Evolutionary conservation across 2,888 invertebrate species (phyloP).

Genomic region (Hetaerina titia): DNA sequence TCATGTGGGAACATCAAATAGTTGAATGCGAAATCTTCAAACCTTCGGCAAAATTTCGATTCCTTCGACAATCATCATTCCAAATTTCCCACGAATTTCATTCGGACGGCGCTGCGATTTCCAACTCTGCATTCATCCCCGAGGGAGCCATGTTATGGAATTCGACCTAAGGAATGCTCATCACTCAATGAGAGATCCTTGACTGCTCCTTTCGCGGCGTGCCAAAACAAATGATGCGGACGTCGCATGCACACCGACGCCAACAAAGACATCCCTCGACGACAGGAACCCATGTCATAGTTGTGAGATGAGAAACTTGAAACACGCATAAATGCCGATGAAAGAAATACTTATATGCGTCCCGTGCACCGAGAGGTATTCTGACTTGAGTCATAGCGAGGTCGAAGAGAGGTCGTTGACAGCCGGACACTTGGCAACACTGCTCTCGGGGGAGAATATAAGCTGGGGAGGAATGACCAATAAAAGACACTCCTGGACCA

Average conservation of each 20-base stretch:
- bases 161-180: background rate
- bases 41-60: no score
- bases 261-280: background rate
- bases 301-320: background rate
- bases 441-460: background rate
- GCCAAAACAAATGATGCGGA: slow-evolving; percentile 6
- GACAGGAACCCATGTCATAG: background rate
- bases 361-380: slow-evolving; percentile 28
- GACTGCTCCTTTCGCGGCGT: background rate
- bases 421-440: slow-evolving; percentile 37
- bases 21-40: no score
- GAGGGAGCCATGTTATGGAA: background rate
- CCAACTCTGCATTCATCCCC: background rate
- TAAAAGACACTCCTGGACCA: slow-evolving; percentile 58
- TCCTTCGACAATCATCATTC: no score
- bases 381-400: slow-evolving; percentile 47
- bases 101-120: no score
- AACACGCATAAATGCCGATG: slow-evolving; percentile 35
- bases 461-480: slow-evolving; percentile 50
- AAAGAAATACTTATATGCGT: slow-evolving; percentile 24
- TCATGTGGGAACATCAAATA: no score
- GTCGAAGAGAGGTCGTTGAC: slow-evolving; percentile 62
- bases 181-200: background rate
- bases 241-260: background rate
- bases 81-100: no score